Base-by-base conservation (phyloP, 1,140 invertebrate genomes). In the Monomorium pharaonis region DNA sequence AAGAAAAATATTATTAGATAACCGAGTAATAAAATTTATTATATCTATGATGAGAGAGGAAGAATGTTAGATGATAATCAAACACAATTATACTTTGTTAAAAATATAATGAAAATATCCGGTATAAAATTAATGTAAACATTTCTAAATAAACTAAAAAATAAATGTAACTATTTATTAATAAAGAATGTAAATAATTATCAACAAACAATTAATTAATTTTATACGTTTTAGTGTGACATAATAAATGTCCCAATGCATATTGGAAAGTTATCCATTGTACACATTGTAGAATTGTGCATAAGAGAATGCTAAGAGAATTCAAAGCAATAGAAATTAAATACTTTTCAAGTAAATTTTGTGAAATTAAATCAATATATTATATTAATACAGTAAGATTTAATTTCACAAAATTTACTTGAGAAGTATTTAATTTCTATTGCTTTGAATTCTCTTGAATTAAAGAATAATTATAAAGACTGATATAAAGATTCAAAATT, bases 1-100 rank as follows among this genome's bases (percentile, higher is more conserved):
- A 33, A 54, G 60, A 63, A 30, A 27, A 54, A 69, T 27, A 3
- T 69, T 69, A 69, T 69, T 69, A 69, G 42, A 69, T 69, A 69
- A 69, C 21, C 6, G 6, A 47, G 6, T 9, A 3, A 24, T 44
- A 44, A 69, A 69, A 27, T 49, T 21, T 27, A 69, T 69, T 69
- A 69, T 27, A 47, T 69, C 42, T 47, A 49, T 6, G 5, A 24
- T 47, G 2, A n/a, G n/a, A n/a, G n/a, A n/a, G n/a, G n/a, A n/a
- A n/a, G n/a, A 69, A 16, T 49, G 14, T 69, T 27, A 69, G 65
- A 47, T 63, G 3, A 2, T 7, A 63, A 63, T 63, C 18, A 69
- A 49, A 27, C 3, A 27, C 16, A 60, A 14, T 58, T 24, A 27
- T 27, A 65, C 2, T 21, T 4, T 27, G 42, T 69, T 69, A 69